These are phyloP conservation scores for Lanius collurio DNA, from an alignment of 2,113 vertebrate species.

Conservation along the genomic window DNA sequence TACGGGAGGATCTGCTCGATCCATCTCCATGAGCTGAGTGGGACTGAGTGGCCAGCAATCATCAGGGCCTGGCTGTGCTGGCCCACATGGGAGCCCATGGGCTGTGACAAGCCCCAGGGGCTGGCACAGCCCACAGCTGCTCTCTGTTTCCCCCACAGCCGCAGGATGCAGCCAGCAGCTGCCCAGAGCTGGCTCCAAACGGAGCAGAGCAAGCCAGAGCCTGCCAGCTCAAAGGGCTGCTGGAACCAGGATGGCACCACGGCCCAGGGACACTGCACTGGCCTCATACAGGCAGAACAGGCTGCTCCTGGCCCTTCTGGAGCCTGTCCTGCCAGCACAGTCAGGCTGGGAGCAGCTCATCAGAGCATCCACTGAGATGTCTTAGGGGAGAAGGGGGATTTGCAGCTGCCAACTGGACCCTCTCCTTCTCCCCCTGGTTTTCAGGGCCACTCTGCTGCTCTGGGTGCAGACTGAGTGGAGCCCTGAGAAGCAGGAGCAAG, in stretches of 20 bases:
- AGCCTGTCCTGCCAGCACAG: neutral
- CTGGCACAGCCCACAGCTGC: neutral
- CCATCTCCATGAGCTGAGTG: accelerated
- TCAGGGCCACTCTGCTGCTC: neutral
- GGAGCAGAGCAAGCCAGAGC: neutral
- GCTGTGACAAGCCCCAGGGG: accelerated
- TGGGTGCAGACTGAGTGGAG: neutral
- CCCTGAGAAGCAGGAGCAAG: accelerated
- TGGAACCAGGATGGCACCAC: accelerated
- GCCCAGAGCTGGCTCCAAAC: neutral
- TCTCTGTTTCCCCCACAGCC: neutral
- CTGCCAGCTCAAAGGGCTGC: neutral
- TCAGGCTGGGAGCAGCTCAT: neutral
- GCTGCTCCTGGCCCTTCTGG: neutral
- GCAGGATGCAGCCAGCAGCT: neutral
- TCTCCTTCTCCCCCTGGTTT: neutral
- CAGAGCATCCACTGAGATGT: neutral
- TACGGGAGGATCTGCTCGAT: neutral
- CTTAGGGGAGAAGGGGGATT: neutral
- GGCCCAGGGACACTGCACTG: neutral
- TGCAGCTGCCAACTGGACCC: neutral
- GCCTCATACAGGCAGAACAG: neutral
- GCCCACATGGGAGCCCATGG: accelerated
- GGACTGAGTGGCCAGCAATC: accelerated
- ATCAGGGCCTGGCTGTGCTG: neutral